A percentile compares a stretch with the other conserved stretches of the same genome.
Conservation (phyloP, 2,113 vertebrate genomes). For the Melanerpes formicivorus region DNA sequence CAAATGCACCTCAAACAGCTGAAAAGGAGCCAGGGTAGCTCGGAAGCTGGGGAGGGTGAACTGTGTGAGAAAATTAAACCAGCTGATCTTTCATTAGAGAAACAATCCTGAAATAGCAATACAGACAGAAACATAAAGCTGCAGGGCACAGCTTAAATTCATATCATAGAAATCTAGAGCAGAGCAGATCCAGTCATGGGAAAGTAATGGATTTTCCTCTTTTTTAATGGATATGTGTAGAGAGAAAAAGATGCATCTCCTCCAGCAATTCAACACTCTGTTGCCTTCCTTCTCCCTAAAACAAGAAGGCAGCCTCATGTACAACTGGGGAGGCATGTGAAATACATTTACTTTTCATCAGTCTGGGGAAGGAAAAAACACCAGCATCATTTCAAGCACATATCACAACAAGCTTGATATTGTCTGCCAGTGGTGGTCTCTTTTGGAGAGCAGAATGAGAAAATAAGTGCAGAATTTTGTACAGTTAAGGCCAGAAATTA, state of each 20-base stretch:
- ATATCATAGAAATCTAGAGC: neutral
- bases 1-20: slow-evolving; percentile 3
- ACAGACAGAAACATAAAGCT: slow-evolving; percentile 4
- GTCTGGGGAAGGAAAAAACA: neutral
- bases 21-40: neutral
- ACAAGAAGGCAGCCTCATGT: neutral
- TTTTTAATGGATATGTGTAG: neutral
- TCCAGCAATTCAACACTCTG: neutral
- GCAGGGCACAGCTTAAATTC: neutral
- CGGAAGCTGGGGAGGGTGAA: neutral
- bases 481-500: neutral
- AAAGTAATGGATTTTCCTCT: neutral
- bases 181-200: neutral
- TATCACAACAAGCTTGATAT: neutral
- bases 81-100: slow-evolving; percentile 23
- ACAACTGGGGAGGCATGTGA: neutral
- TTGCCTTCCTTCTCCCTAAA: neutral
- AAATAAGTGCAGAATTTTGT: neutral
- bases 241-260: neutral
- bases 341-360: neutral
- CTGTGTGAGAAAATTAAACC: slow-evolving; percentile 8
- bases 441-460: neutral
- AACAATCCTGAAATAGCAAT: slow-evolving; percentile 2
- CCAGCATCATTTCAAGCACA: neutral
- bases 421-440: neutral